Evolutionary conservation across 2,888 invertebrate genomes (phyloP).

Genomic region (Heteropelma amictum): DNA sequence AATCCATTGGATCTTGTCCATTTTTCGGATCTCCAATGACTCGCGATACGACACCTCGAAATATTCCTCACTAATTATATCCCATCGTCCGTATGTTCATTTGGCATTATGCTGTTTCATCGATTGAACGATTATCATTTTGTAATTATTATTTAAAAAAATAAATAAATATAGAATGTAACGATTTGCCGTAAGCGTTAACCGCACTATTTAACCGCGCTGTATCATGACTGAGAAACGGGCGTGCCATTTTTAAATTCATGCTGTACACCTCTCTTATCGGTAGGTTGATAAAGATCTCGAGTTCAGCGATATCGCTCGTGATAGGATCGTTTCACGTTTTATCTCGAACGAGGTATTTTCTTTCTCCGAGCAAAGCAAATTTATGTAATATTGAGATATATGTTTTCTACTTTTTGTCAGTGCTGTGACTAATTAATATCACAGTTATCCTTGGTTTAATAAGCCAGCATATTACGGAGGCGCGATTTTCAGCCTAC

Average conservation of each 20-base stretch:
- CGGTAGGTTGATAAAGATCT: slow-evolving; percentile 43
- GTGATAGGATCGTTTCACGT: slow-evolving; percentile 8
- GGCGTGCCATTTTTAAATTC: slow-evolving; percentile 14
- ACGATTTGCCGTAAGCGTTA: background rate
- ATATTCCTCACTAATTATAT: slow-evolving; percentile 1
- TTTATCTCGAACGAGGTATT: background rate
- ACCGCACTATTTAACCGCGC: too few relatives aligned
- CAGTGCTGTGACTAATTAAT: slow-evolving; percentile 3
- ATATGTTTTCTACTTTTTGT: background rate
- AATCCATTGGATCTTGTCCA: slow-evolving; percentile 15
- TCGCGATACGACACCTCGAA: background rate
- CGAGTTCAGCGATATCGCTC: background rate
- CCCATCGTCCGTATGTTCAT: background rate
- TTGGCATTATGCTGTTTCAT: background rate
- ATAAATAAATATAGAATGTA: background rate
- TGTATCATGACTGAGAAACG: background rate
- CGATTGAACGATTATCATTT: background rate
- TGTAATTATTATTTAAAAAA: background rate
- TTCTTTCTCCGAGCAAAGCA: background rate
- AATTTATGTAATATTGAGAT: background rate
- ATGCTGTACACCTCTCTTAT: slow-evolving; percentile 20
- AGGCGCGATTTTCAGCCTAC: background rate
- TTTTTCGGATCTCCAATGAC: background rate
- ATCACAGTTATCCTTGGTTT: background rate
- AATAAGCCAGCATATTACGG: background rate